phyloP scores from a whole-genome alignment of 2,113 vertebrate genomes.

The Rhombomys opimus region DNA sequence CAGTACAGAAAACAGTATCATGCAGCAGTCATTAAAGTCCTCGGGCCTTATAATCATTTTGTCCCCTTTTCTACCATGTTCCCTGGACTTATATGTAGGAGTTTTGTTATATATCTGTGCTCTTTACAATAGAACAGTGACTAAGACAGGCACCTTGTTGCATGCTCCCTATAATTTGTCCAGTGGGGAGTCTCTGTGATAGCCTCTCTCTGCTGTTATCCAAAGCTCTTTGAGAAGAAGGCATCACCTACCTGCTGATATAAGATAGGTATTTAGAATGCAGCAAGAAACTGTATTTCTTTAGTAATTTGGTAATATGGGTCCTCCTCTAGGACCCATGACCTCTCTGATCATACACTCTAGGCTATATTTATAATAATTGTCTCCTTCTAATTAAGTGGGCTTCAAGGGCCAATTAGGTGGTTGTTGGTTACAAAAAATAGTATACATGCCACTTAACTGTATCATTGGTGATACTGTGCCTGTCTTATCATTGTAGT shows the following conservation, averaged over 20 bases:
- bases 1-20: not conserved
- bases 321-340: not conserved
- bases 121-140: not conserved
- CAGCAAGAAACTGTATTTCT: not conserved
- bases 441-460: not conserved
- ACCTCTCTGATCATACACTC: not conserved
- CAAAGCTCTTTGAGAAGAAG: not conserved
- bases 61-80: not conserved
- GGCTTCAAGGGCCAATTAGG: not conserved
- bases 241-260: not conserved
- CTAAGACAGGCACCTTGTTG: not conserved
- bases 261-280: not conserved
- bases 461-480: not conserved
- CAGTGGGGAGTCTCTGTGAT: not conserved
- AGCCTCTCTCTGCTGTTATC: not conserved
- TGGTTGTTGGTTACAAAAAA: not conserved
- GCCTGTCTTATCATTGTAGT: not conserved
- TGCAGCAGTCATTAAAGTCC: not conserved
- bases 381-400: not conserved
- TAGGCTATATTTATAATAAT: not conserved
- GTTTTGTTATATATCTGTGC: not conserved
- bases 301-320: not conserved
- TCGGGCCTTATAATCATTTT: not conserved
- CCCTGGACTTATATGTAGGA: not conserved
- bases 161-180: not conserved